Evolutionary conservation across 2,797 vertebrate species (phyloP), one percentile per base, ranked within the genome.

Genomic region (Oreochromis grahami): DNA sequence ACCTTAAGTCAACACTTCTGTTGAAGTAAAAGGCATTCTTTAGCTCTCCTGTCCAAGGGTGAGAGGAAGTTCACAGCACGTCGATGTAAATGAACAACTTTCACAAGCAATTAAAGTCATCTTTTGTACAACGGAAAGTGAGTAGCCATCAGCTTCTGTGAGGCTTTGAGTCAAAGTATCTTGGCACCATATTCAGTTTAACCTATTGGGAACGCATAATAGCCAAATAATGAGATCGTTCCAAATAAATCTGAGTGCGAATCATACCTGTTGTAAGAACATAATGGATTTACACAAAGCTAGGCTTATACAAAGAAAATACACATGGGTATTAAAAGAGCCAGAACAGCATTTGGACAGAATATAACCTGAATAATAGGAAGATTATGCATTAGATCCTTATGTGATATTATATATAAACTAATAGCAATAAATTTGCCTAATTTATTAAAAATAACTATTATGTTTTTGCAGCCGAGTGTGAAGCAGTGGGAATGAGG

Each of bases 1-100:
- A 88, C 68, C 82, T 92, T 15, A 79, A 89, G 82, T 89, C 80
- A 84, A 55, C 88, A 65, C 58, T 80, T 83, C 34, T 56, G 26
- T 89, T 84, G 78, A 91, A 87, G 81, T 83, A 45, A 85, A 78
- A 56, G 68, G 6, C 53, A 79, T 91, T 90, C 81, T 89, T 89
- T 5, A 56, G 82, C 80, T 77, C 78, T 82, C 24, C 2, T 4
- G 63, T 85, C 72, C 56, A 7, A 82, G 74, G 88, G 84, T 90
- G 79, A 94, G 76, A 72, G 83, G 63, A 77, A 91, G 93, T 94
- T 91, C 90, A 90, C 81, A 34, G 77, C 48, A 85, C 78, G 81
- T 92, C 87, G 85, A 82, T 87, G 82, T 80, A 92, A 93, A 92
- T 81, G 87, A 90, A 87, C 84, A 82, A 91, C 87, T 88, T 89